A percentile compares a stretch with the other conserved stretches of the same genome.
Conservation (phyloP, 2,888 invertebrate species). For the Empis livida region DNA sequence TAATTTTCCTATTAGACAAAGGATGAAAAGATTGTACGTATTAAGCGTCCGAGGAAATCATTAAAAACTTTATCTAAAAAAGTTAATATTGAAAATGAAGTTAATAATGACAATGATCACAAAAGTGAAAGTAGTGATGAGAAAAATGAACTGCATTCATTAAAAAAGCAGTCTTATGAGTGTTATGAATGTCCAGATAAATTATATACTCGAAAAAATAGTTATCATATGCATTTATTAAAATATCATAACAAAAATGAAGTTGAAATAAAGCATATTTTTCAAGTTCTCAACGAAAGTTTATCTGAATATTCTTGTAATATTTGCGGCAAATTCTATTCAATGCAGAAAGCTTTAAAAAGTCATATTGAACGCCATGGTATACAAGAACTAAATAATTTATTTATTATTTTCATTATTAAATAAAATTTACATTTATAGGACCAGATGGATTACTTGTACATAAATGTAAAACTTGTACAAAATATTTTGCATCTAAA, state of each 20-base stretch:
- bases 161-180: neutral
- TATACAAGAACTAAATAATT: no score
- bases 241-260: neutral
- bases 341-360: slow-evolving; percentile 24
- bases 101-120: neutral
- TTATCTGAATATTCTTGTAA: slow-evolving; percentile 21
- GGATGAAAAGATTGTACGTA: no score
- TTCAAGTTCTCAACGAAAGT: neutral
- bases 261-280: neutral
- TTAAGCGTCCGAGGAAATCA: no score
- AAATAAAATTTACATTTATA: slow-evolving; percentile 2
- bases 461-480: slow-evolving; percentile 36
- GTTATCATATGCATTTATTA: neutral
- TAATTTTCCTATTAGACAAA: no score
- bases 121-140: neutral
- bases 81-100: no score
- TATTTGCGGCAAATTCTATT: slow-evolving; percentile 29
- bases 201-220: neutral
- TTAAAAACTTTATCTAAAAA: no score
- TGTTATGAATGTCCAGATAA: neutral
- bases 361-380: slow-evolving; percentile 30
- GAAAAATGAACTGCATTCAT: neutral
- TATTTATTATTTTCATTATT: neutral
- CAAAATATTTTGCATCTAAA: slow-evolving; percentile 29
- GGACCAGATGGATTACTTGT: slow-evolving; percentile 25